Percentiles rank a stretch among this genome's conserved stretches.
Evolutionary conservation across 2,888 invertebrate genomes (phyloP).

Genomic region (Cotesia congregata): DNA sequence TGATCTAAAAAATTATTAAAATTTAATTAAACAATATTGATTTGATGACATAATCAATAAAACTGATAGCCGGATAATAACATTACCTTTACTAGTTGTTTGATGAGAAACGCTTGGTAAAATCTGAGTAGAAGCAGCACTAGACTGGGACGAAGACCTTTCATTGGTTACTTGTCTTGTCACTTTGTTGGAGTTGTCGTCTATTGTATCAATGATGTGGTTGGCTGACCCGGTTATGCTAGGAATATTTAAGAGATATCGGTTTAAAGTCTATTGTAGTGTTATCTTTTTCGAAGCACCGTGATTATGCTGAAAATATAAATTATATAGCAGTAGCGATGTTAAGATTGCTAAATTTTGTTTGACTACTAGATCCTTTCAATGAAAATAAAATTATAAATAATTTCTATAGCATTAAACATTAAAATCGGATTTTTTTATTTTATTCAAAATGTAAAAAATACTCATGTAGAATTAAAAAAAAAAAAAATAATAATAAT

Average conservation of each 20-base stretch:
- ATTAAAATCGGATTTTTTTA: conserved; percentile 2
- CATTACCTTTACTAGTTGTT: conserved; percentile 52
- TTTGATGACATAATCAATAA: not conserved
- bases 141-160: conserved; percentile 50
- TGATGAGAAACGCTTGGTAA: conserved; percentile 54
- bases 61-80: not conserved
- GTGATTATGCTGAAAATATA: conserved; percentile 38
- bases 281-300: conserved; percentile 27
- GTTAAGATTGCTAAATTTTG: not conserved
- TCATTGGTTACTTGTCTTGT: conserved; percentile 50
- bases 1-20: conserved; percentile 50
- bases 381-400: conserved; percentile 26
- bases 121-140: conserved; percentile 54
- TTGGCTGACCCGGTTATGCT: conserved; percentile 57
- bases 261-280: conserved; percentile 40
- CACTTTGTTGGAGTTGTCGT: conserved; percentile 49
- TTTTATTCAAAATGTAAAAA: conserved; percentile 11
- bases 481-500: not conserved
- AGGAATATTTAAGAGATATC: conserved; percentile 48
- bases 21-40: conserved; percentile 20
- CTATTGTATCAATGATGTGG: conserved; percentile 49
- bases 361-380: not conserved
- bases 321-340: conserved; percentile 17
- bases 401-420: conserved; percentile 1
- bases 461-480: conserved; percentile 21